Percentiles rank a stretch among this genome's conserved stretches.
Conservation (phyloP, 2,888 invertebrate genomes). For the Papilio demoleus region DNA sequence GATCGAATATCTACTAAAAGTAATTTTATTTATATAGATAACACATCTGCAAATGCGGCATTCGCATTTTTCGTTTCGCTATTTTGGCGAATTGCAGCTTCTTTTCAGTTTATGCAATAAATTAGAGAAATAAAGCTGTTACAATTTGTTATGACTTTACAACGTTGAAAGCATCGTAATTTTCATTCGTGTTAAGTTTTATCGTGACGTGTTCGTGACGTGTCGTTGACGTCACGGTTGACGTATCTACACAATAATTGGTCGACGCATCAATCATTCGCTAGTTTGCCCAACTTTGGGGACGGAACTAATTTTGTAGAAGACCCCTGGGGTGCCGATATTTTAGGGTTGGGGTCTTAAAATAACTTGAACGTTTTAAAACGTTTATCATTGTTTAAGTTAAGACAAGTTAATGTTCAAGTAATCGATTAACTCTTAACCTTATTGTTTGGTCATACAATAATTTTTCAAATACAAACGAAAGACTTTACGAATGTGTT, state of each 20-base stretch:
- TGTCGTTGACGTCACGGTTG: constrained; percentile 17
- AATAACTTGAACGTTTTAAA: constrained; percentile 14
- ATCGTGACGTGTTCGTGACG: constrained; percentile 12
- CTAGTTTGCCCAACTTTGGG: constrained; percentile 37
- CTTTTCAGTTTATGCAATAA: no score
- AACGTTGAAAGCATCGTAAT: constrained; percentile 4
- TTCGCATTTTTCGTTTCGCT: no score
- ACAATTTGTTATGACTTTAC: no score
- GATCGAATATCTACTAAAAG: no score
- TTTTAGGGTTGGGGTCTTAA: constrained; percentile 25
- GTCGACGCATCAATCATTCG: constrained; percentile 36
- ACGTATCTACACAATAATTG: constrained; percentile 32
- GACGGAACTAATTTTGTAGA: constrained; percentile 38
- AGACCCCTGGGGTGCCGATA: constrained; percentile 25
- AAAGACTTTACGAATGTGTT: no score
- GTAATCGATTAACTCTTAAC: neutral
- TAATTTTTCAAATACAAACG: no score
- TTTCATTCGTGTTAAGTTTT: constrained; percentile 2
- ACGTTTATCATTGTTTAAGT: constrained; percentile 17
- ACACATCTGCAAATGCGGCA: no score
- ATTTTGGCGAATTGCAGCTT: no score
- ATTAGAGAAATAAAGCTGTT: no score
- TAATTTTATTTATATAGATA: no score
- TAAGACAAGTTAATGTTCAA: neutral
- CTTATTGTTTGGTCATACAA: no score